Evolutionary conservation across 2,888 invertebrate genomes (phyloP), one percentile per base, ranked within the genome.

Genomic region (Orchestes rusci): DNA sequence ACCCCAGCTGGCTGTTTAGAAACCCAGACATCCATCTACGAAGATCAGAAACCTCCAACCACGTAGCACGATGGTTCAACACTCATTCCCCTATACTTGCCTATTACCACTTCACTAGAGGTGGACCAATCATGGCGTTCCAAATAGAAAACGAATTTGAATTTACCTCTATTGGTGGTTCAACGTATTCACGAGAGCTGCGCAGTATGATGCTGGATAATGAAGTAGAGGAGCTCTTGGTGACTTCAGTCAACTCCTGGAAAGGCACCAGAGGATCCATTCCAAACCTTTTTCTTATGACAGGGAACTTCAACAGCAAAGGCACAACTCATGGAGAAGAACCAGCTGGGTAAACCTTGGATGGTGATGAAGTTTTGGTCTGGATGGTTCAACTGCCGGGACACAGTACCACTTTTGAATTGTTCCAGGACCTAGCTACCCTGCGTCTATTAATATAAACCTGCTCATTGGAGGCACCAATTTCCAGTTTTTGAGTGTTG

Each of bases 391-490:
- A 65, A 44, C 33, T 30, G 0, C 59, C 61, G 29, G 50, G 51
- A 13, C 53, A 52, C 10, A 48, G 44, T 16, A 40, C 50, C n/a
- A n/a, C n/a, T n/a, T n/a, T n/a, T n/a, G n/a, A n/a, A n/a, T n/a
- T n/a, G n/a, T n/a, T n/a, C n/a, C n/a, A n/a, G n/a, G n/a, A 30
- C 32, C 61, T 16, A 42, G 53, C 2, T 63, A 63, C 52, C 66
- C 66, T 3, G 76, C 76, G 4, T 79, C 82, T 36, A 79, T 93
- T 27, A 94, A 90, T 60, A 79, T 93, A 57, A 95, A 93, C 63
- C 88, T 94, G 85, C 92, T 91, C 68, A 83, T 81, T 59, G 94
- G 94, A 10, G 93, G 94, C 37, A 86, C 87, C 1, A 92, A 88
- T 60, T 88, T 83, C 60, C 88, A 80, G 41, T 82, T 57, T 80